phyloP scores from a whole-genome alignment of 2,797 vertebrate genomes.

The Enteromius unitaeniatus region DNA sequence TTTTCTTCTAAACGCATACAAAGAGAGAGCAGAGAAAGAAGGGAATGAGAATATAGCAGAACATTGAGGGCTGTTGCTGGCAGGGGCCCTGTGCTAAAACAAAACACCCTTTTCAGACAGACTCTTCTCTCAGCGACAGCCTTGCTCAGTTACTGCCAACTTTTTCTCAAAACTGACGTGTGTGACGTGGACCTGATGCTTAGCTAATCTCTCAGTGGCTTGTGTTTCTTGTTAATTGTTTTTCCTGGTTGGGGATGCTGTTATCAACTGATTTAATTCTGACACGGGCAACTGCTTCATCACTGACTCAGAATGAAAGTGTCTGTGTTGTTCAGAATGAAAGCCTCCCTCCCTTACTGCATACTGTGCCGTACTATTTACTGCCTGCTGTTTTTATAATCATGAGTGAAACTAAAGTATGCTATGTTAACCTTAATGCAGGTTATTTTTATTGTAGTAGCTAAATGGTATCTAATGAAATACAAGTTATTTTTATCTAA shows the following conservation, averaged over 20 bases:
- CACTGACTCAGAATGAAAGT: constrained; percentile 36
- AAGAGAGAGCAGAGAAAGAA: background rate
- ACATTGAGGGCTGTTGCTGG: constrained; percentile 14
- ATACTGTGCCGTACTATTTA: background rate
- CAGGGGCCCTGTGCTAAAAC: constrained; percentile 5
- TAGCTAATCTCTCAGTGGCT: constrained; percentile 17
- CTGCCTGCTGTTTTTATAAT: constrained; percentile 5
- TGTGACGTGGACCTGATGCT: background rate
- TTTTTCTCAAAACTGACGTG: constrained; percentile 9
- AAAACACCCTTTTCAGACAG: constrained; percentile 41
- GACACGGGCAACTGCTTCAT: constrained; percentile 65
- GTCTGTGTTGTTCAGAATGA: background rate
- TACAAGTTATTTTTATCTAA: background rate
- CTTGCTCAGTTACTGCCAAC: constrained; percentile 9
- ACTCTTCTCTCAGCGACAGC: constrained; percentile 7
- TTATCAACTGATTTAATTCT: constrained; percentile 35
- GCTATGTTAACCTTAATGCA: background rate
- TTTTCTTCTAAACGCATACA: background rate
- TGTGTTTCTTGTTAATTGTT: constrained; percentile 3
- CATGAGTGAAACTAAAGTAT: background rate
- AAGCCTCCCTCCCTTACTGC: background rate
- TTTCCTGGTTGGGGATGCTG: background rate
- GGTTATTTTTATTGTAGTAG: too few species aligned
- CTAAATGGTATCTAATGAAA: background rate
- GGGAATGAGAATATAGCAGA: background rate